Evolutionary conservation across 2,797 vertebrate genomes (phyloP).

Genomic region (Monodelphis domestica): DNA sequence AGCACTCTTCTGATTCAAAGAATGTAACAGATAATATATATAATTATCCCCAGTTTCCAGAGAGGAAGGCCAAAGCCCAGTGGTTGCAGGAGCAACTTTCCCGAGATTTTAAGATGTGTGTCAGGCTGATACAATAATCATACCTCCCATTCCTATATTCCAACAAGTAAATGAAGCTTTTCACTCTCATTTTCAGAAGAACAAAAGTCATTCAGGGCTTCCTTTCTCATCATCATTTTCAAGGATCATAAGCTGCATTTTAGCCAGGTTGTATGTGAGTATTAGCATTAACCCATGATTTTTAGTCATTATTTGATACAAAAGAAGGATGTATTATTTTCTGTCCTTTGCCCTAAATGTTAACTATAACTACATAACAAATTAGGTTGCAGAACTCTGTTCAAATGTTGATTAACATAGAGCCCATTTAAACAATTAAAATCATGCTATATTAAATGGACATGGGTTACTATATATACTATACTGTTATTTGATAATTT

Average conservation of each 20-base stretch:
- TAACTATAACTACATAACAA: background rate
- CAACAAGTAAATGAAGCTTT: background rate
- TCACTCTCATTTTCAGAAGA: background rate
- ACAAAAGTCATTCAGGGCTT: background rate
- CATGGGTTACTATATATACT: background rate
- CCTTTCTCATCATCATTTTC: background rate
- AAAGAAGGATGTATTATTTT: background rate
- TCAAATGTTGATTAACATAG: background rate
- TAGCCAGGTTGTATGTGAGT: background rate
- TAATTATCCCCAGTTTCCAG: background rate
- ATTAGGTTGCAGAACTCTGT: background rate
- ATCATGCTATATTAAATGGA: background rate
- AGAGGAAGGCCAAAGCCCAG: background rate
- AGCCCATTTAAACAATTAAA: background rate
- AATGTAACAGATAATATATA: background rate
- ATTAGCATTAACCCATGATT: background rate
- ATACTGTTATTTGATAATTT: background rate
- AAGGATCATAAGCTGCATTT: background rate
- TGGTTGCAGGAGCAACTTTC: background rate
- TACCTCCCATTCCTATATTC: background rate
- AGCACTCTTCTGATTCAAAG: background rate
- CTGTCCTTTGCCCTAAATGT: background rate
- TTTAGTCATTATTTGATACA: background rate
- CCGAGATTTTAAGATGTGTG: background rate
- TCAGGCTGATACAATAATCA: accelerated